These are phyloP conservation scores for Lindbergichthys nudifrons DNA, from an alignment of 2,797 vertebrate species.

Conservation along the genomic window DNA sequence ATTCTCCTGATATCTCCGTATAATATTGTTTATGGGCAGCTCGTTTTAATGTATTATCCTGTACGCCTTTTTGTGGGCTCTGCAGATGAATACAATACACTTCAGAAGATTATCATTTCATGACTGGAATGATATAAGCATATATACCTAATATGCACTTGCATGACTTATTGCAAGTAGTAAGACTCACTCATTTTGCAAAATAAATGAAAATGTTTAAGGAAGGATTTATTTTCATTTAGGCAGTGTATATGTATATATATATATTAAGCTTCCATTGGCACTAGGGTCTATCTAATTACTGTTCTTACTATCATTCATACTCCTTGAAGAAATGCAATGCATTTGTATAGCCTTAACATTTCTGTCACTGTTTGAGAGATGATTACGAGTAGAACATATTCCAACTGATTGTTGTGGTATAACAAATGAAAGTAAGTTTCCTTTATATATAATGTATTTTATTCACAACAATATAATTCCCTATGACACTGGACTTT, in stretches of 20 bases:
- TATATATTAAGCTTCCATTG: slow-evolving; percentile 9
- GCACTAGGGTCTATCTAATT: background rate
- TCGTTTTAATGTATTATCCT: background rate
- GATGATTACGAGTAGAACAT: background rate
- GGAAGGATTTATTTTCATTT: too few species aligned
- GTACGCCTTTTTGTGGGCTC: background rate
- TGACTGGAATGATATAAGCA: background rate
- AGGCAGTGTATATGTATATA: background rate
- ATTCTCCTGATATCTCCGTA: background rate
- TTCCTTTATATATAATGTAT: slow-evolving; percentile 20
- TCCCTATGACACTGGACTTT: slow-evolving; percentile 57
- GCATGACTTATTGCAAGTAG: background rate
- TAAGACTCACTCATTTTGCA: background rate
- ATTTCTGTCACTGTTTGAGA: slow-evolving; percentile 6
- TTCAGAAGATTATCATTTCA: background rate
- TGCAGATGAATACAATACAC: background rate
- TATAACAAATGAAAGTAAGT: background rate
- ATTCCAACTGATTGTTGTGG: background rate
- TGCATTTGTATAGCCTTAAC: background rate
- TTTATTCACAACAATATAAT: slow-evolving; percentile 2
- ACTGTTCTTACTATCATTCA: slow-evolving; percentile 10
- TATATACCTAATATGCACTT: background rate
- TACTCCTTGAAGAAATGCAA: background rate
- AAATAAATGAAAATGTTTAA: background rate
- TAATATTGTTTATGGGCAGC: background rate